phyloP scores from a whole-genome alignment of 1,140 invertebrate species.

The Solenopsis invicta region DNA sequence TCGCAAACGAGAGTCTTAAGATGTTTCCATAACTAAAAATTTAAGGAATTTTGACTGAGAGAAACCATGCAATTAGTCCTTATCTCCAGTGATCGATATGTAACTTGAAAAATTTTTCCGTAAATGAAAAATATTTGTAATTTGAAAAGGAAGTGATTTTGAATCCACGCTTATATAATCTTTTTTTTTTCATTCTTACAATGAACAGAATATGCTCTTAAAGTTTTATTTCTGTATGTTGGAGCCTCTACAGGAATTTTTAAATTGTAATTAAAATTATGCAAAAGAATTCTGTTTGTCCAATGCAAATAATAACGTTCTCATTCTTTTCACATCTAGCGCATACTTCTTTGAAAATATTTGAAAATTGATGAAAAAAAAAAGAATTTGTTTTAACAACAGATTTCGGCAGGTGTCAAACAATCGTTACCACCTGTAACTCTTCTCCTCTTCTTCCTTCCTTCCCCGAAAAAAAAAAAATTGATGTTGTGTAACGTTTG shows the following conservation, averaged over 20 bases:
- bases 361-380: background rate
- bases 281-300: background rate
- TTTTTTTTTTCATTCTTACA: no score
- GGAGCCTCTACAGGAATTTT: background rate
- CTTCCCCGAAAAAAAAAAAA: background rate
- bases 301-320: background rate
- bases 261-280: background rate
- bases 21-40: no score
- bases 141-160: no score
- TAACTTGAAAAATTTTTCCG: no score
- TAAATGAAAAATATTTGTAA: no score
- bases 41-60: no score
- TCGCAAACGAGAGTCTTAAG: no score
- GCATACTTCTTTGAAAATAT: background rate
- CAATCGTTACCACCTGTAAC: conserved; percentile 38
- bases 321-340: background rate
- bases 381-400: conserved; percentile 28
- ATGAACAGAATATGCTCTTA: no score
- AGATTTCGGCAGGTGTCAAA: conserved; percentile 26
- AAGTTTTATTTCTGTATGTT: background rate
- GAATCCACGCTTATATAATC: no score
- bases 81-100: no score
- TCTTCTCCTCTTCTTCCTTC: background rate
- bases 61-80: no score
- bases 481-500: background rate